Evolutionary conservation across 2,113 vertebrate genomes (phyloP).

Genomic region (Phrynosoma platyrhinos): DNA sequence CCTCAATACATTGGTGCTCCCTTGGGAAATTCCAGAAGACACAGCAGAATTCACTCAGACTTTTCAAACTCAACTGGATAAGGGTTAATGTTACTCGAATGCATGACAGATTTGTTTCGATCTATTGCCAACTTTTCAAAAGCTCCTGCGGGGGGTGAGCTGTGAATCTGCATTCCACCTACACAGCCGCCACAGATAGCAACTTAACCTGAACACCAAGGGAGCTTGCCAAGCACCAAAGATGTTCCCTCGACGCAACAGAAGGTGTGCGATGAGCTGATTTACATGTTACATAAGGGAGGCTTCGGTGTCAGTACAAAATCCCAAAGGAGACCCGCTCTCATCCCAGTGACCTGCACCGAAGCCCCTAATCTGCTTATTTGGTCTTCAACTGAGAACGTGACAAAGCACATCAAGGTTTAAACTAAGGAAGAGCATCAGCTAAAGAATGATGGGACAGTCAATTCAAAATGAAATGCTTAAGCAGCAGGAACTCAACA

Average conservation of each 20-base stretch:
- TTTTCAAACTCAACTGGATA: too few relatives aligned
- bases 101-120: too few relatives aligned
- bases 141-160: not conserved
- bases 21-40: too few relatives aligned
- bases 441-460: not conserved
- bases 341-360: not conserved
- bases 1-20: too few relatives aligned
- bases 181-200: not conserved
- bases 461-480: not conserved
- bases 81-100: too few relatives aligned
- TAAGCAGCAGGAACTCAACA: not conserved
- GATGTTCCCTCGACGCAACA: not conserved
- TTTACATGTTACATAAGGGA: slow-evolving; percentile 14
- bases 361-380: not conserved
- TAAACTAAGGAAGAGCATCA: not conserved
- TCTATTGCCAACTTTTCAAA: not conserved
- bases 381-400: not conserved
- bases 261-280: slow-evolving; percentile 21
- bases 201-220: not conserved
- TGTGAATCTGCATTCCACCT: not conserved
- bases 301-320: not conserved
- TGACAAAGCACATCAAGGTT: not conserved
- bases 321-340: not conserved
- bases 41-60: not conserved
- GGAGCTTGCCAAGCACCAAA: not conserved